Conservation (phyloP, 2,888 invertebrate genomes). For the Sinotaia quadrata region DNA sequence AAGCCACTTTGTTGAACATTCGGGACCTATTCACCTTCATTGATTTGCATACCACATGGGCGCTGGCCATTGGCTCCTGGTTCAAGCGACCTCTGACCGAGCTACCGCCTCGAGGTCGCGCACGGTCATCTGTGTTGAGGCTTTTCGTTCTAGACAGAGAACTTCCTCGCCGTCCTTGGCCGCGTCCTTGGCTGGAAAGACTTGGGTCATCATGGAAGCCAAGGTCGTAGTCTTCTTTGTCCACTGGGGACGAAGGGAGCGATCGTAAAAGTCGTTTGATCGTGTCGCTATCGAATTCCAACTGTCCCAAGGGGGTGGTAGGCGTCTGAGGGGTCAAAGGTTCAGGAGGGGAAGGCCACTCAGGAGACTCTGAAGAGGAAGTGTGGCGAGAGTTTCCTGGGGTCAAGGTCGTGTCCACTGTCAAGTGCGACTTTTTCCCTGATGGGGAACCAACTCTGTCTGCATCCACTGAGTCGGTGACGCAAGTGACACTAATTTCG, state of each 20-base stretch:
- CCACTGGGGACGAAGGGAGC: constrained; percentile 78
- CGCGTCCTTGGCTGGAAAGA: constrained; percentile 3
- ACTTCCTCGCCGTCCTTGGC: constrained; percentile 24
- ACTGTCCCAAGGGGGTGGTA: constrained; percentile 57
- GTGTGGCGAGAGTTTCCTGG: constrained; percentile 37
- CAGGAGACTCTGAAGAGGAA: constrained; percentile 73
- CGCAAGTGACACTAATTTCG: background rate
- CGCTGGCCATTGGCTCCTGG: constrained; percentile 4
- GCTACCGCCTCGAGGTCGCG: constrained; percentile 7
- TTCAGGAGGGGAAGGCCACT: constrained; percentile 68
- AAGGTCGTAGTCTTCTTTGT: constrained; percentile 51
- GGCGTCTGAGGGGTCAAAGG: constrained; percentile 64
- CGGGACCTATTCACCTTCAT: constrained; percentile 38
- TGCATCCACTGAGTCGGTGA: background rate
- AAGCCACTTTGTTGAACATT: constrained; percentile 43
- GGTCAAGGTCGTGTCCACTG: constrained; percentile 34
- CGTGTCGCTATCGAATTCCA: constrained; percentile 84
- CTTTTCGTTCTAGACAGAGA: constrained; percentile 45
- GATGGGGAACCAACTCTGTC: constrained; percentile 13
- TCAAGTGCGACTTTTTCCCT: constrained; percentile 31
- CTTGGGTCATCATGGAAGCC: constrained; percentile 58
- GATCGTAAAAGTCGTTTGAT: constrained; percentile 95
- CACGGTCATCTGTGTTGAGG: constrained; percentile 45
- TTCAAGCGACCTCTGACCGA: constrained; percentile 9
- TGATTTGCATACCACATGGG: constrained; percentile 26